Percentiles rank a stretch among this genome's conserved stretches.
Evolutionary conservation across 1,140 invertebrate genomes (phyloP).

Genomic region (Trachymyrmex cornetzi): DNA sequence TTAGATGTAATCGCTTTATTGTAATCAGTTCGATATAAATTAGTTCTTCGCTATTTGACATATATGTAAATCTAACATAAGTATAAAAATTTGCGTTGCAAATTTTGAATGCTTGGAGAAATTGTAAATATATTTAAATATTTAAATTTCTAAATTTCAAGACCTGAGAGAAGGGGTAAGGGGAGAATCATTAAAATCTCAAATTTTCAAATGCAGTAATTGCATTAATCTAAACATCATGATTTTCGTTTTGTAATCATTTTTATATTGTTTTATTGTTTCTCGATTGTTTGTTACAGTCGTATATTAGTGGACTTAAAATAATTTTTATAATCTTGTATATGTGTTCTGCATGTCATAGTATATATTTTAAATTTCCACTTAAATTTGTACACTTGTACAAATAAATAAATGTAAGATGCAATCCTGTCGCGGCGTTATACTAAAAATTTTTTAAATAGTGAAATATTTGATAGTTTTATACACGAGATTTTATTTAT

Average conservation of each 20-base stretch:
- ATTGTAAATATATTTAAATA: conserved; percentile 11
- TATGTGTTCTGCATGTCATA: conserved; percentile 23
- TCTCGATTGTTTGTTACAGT: background rate
- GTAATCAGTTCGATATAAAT: background rate
- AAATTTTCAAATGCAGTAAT: background rate
- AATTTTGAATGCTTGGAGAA: background rate
- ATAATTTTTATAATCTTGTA: conserved; percentile 62
- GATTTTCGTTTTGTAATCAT: background rate
- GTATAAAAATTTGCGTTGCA: background rate
- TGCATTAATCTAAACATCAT: background rate
- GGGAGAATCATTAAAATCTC: background rate
- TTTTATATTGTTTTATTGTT: background rate
- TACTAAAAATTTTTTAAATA: conserved; percentile 24
- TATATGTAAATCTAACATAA: conserved; percentile 8
- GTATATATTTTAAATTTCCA: conserved; percentile 6
- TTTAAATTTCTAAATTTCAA: conserved; percentile 8
- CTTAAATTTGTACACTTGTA: background rate
- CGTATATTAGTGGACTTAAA: conserved; percentile 27
- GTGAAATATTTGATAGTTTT: conserved; percentile 34
- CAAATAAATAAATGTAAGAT: conserved; percentile 25
- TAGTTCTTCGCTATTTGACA: background rate
- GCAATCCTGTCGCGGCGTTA: background rate
- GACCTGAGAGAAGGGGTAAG: background rate
- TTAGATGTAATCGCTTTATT: background rate
- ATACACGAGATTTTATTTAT: conserved; percentile 67